These are phyloP conservation scores for Caenorhabditis sp. DNA, from an alignment of 2,888 invertebrate species.

Conservation along the genomic window DNA sequence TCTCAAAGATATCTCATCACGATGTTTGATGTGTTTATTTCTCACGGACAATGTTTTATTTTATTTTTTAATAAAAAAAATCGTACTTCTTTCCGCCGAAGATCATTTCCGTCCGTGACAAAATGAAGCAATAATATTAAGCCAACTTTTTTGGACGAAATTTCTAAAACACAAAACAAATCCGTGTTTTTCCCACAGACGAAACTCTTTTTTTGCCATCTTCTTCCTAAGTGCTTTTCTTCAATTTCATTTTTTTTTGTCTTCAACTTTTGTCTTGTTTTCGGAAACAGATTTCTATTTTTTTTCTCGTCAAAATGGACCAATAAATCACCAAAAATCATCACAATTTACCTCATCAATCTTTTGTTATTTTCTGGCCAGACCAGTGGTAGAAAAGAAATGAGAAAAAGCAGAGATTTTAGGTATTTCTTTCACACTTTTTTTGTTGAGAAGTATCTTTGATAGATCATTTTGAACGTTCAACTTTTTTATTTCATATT, in stretches of 20 bases:
- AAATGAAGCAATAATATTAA: too few species aligned
- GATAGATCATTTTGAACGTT: not conserved
- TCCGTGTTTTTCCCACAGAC: not conserved
- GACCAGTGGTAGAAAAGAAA: not conserved
- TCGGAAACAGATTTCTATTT: not conserved
- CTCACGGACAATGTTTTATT: too few species aligned
- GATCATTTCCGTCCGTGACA: too few species aligned
- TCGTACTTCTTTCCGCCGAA: too few species aligned
- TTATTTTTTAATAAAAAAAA: too few species aligned
- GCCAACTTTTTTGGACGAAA: not conserved
- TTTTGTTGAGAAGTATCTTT: not conserved
- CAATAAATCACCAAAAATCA: not conserved
- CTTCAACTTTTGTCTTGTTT: not conserved
- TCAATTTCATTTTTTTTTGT: constrained; percentile 11
- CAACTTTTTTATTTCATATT: too few species aligned
- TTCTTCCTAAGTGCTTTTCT: constrained; percentile 23
- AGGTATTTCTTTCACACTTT: not conserved
- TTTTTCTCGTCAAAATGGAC: too few species aligned
- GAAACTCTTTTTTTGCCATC: constrained; percentile 5
- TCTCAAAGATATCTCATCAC: too few species aligned
- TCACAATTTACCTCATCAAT: constrained; percentile 3
- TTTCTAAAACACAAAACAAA: not conserved
- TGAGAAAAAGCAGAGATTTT: not conserved
- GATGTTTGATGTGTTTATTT: too few species aligned
- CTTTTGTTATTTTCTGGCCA: constrained; percentile 3